Percentiles rank a stretch among this genome's conserved stretches.
These are phyloP conservation scores for Bombus pyrosoma DNA, from an alignment of 1,140 invertebrate species.

Conservation along the genomic window DNA sequence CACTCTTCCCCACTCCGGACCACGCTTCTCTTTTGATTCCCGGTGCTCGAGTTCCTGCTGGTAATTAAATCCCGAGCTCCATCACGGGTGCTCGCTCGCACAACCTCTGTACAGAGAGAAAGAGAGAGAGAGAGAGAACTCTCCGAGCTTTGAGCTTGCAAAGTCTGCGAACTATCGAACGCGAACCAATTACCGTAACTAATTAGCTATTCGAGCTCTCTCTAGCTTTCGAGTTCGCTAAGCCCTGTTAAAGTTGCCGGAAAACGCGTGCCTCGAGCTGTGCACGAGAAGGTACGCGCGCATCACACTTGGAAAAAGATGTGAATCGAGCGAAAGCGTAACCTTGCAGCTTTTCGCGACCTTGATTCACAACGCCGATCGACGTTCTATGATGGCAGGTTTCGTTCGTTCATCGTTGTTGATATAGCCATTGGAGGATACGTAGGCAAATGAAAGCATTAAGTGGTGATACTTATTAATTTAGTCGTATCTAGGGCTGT, in stretches of 20 bases:
- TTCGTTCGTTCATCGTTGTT: not conserved
- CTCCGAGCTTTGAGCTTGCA: constrained; percentile 62
- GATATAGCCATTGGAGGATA: no score
- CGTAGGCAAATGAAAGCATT: not conserved
- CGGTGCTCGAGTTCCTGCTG: constrained; percentile 47
- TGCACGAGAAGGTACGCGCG: not conserved
- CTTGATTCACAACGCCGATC: constrained; percentile 8
- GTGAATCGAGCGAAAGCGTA: constrained; percentile 10
- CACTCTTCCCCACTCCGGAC: not conserved
- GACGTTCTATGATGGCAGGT: not conserved
- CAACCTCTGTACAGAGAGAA: not conserved
- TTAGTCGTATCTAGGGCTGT: no score
- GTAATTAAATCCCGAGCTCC: constrained; percentile 65
- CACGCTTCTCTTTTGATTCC: constrained; percentile 49
- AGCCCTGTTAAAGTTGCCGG: constrained; percentile 33
- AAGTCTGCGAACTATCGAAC: constrained; percentile 69
- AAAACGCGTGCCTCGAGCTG: not conserved
- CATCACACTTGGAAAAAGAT: not conserved
- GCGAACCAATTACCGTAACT: constrained; percentile 70
- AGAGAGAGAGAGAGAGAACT: not conserved
- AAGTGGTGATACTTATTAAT: not conserved
- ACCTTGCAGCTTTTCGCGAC: not conserved
- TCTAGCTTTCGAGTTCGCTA: constrained; percentile 59
- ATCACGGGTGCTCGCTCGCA: constrained; percentile 32
- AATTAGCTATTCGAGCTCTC: constrained; percentile 67